Evolutionary conservation across 2,797 vertebrate species (phyloP), one percentile per base, ranked within the genome.

Genomic region (Sarcoramphus papa): DNA sequence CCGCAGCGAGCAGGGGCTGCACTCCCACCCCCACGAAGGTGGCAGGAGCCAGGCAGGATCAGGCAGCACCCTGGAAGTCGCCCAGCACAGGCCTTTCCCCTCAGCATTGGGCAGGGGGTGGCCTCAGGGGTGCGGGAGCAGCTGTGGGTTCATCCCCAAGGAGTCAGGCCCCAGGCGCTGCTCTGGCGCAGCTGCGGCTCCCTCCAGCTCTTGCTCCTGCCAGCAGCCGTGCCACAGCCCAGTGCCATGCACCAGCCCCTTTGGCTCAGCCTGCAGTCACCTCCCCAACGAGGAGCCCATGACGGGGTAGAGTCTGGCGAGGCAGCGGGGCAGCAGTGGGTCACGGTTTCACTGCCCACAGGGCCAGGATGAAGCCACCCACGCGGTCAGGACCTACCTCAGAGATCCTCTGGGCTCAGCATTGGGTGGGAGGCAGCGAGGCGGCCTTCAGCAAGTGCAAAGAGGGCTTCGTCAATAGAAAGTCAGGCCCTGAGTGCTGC

Each of bases 291-390:
- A 47, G 43, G 19, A 60, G 56, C 57, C 35, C 24, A 10, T 14
- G 11, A 3, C 10, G 19, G 23, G n/a, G 12, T 14, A 19, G 30
- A 23, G 22, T 9, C 30, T 50, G 78, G n/a, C 2, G 9, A 76
- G 57, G 57, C 20, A 22, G 54, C 2, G 4, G 51, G 40, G 9
- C 51, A 25, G 51, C n/a, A 56, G 27, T 3, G 18, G 19, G 43
- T 28, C 28, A 27, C 0, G 6, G 22, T 47, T 40, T 59, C 30
- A 40, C 23, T 3, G 17, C 43, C 35, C 28, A 8, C 0, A 2
- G 17, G 9, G 14, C 30, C 5, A 6, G 53, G 15, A 40, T 23
- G 35, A 41, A 69, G 65, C 35, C 35, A 30, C 9, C 28, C 0
- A 1, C 4, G 6, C 1, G 2, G 24, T 27, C 45, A 50, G 54